Percentiles rank a stretch among this genome's conserved stretches.
Conservation (phyloP, 2,888 invertebrate genomes). For the Tipula helvola region DNA sequence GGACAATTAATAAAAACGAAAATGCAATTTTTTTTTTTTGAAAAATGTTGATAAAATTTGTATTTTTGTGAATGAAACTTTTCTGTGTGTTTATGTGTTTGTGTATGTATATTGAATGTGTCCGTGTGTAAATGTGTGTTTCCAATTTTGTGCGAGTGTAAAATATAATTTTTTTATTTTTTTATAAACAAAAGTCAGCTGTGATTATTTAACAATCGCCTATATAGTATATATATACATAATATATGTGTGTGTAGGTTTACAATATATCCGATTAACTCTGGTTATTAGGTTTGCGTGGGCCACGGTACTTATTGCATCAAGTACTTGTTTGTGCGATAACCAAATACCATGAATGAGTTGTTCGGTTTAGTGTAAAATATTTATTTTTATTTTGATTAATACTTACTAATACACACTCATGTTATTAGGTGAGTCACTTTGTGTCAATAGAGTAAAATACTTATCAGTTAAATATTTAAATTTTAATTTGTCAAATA, state of each 20-base stretch:
- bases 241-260: background rate
- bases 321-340: background rate
- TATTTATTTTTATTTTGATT: background rate
- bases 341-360: background rate
- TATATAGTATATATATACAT: background rate
- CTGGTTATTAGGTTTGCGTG: background rate
- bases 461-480: background rate
- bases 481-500: background rate
- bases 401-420: background rate
- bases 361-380: background rate
- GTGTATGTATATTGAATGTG: background rate
- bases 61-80: background rate
- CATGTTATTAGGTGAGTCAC: background rate
- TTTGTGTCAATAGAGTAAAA: background rate
- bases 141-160: background rate
- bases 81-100: background rate
- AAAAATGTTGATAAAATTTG: background rate
- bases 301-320: background rate
- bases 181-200: conserved; percentile 8
- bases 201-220: background rate
- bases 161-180: background rate
- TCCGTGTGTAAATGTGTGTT: background rate
- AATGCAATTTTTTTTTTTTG: background rate
- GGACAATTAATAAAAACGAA: background rate
- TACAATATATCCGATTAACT: background rate